phyloP scores from a whole-genome alignment of 2,888 invertebrate genomes.

The Laothoe populi region DNA sequence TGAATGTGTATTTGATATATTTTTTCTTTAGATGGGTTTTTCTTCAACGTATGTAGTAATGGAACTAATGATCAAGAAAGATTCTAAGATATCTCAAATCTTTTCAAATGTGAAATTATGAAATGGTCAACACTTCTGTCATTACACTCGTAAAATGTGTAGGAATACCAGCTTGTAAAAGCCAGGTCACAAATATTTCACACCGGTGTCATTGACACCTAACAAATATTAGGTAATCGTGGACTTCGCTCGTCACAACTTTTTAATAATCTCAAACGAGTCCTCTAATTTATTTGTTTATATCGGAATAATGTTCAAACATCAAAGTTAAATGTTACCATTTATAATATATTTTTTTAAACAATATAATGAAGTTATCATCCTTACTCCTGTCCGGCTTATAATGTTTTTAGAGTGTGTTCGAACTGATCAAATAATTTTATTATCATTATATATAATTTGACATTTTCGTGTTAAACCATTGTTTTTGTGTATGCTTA shows the following conservation, averaged over 20 bases:
- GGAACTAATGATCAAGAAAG: no score
- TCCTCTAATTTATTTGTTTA: constrained; percentile 30
- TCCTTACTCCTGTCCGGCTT: background rate
- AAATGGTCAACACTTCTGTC: background rate
- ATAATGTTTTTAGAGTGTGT: background rate
- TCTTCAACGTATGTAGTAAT: no score
- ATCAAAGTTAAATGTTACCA: constrained; percentile 15
- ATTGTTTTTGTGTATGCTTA: no score
- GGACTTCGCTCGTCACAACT: constrained; percentile 26
- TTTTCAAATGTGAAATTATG: no score
- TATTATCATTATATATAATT: no score
- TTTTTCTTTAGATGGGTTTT: no score
- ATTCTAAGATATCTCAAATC: no score
- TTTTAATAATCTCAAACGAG: constrained; percentile 1
- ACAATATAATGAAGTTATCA: background rate
- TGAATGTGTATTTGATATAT: no score
- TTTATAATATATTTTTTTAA: background rate
- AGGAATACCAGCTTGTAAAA: no score
- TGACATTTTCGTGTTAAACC: no score
- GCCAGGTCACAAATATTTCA: constrained; percentile 43
- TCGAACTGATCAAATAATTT: no score
- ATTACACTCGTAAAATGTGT: constrained; percentile 21
- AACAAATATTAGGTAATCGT: constrained; percentile 40
- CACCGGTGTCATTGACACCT: constrained; percentile 48
- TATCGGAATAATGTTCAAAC: background rate